Evolutionary conservation across 2,113 vertebrate genomes (phyloP), one percentile per base, ranked within the genome.

Genomic region (Tupaia chinensis): DNA sequence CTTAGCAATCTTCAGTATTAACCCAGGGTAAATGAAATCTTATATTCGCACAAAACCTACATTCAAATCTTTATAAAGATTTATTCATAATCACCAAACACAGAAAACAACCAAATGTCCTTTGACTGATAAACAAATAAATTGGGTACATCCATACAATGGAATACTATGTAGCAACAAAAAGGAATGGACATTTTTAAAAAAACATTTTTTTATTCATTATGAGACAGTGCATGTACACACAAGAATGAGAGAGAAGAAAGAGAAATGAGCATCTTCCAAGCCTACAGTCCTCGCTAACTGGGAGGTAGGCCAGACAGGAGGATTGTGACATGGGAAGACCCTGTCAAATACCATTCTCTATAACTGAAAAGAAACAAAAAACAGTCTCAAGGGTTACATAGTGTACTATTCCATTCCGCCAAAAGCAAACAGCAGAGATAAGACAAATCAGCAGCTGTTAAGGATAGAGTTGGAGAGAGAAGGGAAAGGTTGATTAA

Each of bases 1-100:
- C 53, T 61, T 34, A 74, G 72, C 16, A 81, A 90, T 68, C 68
- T 32, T 74, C 68, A 84, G 44, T 66, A 93, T 86, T 86, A 93
- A 85, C 60, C 14, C 61, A 86, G 80, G 9, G 86, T 20, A 95
- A 93, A 74, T 79, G 13, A 84, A 93, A 93, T 73, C 27, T 74
- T 80, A 74, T 54, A 68, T 63, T 79, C 53, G 79, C 16, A 95
- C n/a, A 89, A 85, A 93, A 74, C 16, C 80, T 74, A 34, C 4
- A 54, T 86, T 69, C 13, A 82, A 70, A 87, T 70, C 19, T 89
- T 69, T 89, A 20, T 6, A 92, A 9, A 77, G 56, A 83, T 77
- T 77, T 94, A 92, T 19, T 94, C n/a, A 91, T 32, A 88, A 92
- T 73, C 44, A 92, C 20, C 60, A 65, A 91, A 87, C 56, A 88